Evolutionary conservation across 2,113 vertebrate genomes (phyloP), one percentile per base, ranked within the genome.

Genomic region (Tachysurus fulvidraco): DNA sequence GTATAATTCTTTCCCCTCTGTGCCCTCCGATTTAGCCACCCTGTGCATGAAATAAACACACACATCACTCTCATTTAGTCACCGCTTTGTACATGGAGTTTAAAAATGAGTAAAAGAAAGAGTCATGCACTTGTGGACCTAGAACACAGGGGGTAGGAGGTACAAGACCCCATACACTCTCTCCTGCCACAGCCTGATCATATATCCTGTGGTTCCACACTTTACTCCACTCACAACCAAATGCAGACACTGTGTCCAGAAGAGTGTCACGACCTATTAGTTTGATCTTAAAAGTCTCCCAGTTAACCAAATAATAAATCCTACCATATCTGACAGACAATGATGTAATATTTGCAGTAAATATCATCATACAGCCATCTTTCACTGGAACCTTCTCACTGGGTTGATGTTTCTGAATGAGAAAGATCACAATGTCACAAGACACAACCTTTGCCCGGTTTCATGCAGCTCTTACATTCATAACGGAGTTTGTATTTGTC

Each of bases 1-100:
- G 84, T 87, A 87, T 50, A 89, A 89, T 36, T 89, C 88, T 87
- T 83, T 77, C 41, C 11, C 73, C 16, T 86, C 78, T 55, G 81
- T 80, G 80, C 67, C 82, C 67, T 87, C 80, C 5, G 78, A 54
- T 85, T 85, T 85, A 65, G 84, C 59, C 88, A 87, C 69, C 69
- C 86, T 89, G 81, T 41, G 44, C 57, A 73, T 46, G 50, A 41
- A 36, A 83, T 65, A 23, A 85, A 84, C 52, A 83, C 17, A 82
- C 64, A 81, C 57, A 83, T 10, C 23, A 30, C 11, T 21, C 10
- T 52, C 25, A 44, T 57, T 77, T 69, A 71, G 60, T 28, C 46
- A 86, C 17, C 16, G 28, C 59, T 17, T 36, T 65, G 41, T 36
- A 12, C 52, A 59, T 57, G 28, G 16, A 13, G n/a, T 1, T 13